These are phyloP conservation scores for Mizuhopecten yessoensis DNA, from an alignment of 1,140 invertebrate species.

Conservation along the genomic window DNA sequence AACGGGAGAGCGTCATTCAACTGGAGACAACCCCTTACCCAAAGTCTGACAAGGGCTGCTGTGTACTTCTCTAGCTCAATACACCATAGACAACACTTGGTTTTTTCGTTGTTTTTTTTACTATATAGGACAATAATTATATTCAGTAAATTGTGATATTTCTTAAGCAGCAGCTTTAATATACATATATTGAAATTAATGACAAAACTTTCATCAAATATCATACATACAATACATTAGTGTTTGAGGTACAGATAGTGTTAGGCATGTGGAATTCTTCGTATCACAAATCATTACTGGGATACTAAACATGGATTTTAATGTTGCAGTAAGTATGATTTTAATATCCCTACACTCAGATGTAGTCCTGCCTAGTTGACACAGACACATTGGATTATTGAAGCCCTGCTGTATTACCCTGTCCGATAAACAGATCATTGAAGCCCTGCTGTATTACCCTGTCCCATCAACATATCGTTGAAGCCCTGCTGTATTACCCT, in stretches of 20 bases:
- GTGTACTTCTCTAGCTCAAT: not conserved
- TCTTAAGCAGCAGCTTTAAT: not conserved
- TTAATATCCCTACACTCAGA: constrained; percentile 5
- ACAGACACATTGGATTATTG: no score
- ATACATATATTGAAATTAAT: not conserved
- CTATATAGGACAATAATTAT: not conserved
- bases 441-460: no score
- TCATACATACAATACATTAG: not conserved
- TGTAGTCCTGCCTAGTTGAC: no score
- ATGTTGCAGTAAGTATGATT: not conserved
- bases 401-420: no score
- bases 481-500: no score
- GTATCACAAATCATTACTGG: not conserved
- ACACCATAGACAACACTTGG: not conserved
- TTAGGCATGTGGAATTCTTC: not conserved
- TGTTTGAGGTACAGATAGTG: not conserved
- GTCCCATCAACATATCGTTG: no score
- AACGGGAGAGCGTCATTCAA: constrained; percentile 20
- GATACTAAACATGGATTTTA: not conserved
- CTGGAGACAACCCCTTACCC: not conserved
- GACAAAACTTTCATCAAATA: constrained; percentile 18
- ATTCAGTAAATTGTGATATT: not conserved
- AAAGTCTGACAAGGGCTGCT: constrained; percentile 15
- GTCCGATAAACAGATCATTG: no score
- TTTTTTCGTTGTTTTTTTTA: not conserved